These are phyloP conservation scores for Ochropacha duplaris DNA, from an alignment of 2,888 invertebrate genomes.

Conservation along the genomic window DNA sequence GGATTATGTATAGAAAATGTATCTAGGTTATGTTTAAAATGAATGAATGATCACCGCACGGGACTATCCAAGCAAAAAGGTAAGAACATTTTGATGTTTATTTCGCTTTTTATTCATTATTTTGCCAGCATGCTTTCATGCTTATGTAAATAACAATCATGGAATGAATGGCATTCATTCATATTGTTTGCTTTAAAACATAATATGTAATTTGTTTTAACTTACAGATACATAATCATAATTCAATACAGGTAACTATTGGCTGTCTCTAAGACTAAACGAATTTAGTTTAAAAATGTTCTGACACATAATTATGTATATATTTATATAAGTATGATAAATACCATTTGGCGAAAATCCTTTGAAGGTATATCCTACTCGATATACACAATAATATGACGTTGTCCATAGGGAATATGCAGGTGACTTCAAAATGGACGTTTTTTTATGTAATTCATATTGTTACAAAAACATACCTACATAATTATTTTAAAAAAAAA, in stretches of 20 bases:
- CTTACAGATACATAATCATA: conserved; percentile 6
- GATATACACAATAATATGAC: too few species aligned
- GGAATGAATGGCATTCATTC: conserved; percentile 10
- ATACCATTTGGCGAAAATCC: too few species aligned
- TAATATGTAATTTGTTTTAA: not conserved
- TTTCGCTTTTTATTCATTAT: conserved; percentile 45
- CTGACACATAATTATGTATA: not conserved
- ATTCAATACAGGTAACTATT: conserved; percentile 1
- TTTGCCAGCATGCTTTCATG: conserved; percentile 58
- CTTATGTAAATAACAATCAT: conserved; percentile 20
- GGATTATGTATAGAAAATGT: not conserved
- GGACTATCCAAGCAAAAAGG: conserved; percentile 25
- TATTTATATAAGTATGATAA: not conserved
- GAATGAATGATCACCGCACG: not conserved
- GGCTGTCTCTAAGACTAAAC: not conserved
- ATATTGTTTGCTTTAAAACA: not conserved
- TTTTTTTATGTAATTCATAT: too few species aligned
- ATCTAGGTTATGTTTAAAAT: not conserved
- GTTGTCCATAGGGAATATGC: too few species aligned
- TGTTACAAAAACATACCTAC: too few species aligned
- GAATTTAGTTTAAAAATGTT: too few species aligned
- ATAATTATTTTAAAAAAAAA: too few species aligned
- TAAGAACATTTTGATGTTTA: conserved; percentile 39
- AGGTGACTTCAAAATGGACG: too few species aligned
- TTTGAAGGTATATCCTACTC: too few species aligned